Conservation (phyloP, 2,797 vertebrate species). For the Danio albolineatus region DNA sequence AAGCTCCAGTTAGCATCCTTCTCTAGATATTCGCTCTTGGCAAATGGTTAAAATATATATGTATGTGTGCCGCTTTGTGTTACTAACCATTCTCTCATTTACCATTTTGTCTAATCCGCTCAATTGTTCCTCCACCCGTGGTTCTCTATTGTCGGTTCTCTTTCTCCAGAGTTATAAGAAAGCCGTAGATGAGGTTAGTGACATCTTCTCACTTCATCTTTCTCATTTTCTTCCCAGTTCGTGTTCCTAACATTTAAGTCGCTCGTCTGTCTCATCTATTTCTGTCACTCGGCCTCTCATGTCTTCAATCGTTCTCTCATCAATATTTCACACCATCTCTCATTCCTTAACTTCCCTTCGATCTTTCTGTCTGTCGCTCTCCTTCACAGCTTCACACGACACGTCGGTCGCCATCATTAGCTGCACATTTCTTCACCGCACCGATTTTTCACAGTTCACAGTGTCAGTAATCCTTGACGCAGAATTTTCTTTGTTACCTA, state of each 20-base stretch:
- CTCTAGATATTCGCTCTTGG: neutral
- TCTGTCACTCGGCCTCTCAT: slow-evolving; percentile 19
- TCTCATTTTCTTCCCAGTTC: slow-evolving; percentile 31
- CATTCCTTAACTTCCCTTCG: slow-evolving; percentile 26
- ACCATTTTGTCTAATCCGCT: slow-evolving; percentile 55
- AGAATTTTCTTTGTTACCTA: slow-evolving; percentile 51
- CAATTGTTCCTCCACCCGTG: slow-evolving; percentile 52
- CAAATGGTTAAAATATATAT: neutral
- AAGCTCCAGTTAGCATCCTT: neutral
- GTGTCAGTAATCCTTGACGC: slow-evolving; percentile 51
- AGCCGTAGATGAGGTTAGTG: slow-evolving; percentile 98
- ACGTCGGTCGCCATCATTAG: slow-evolving; percentile 58
- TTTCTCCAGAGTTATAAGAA: slow-evolving; percentile 95
- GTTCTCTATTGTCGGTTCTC: slow-evolving; percentile 80
- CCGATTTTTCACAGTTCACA: slow-evolving; percentile 54
- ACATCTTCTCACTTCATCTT: slow-evolving; percentile 69
- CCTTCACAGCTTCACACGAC: slow-evolving; percentile 16
- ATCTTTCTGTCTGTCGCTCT: slow-evolving; percentile 34
- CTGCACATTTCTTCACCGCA: slow-evolving; percentile 44
- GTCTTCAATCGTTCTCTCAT: slow-evolving; percentile 32
- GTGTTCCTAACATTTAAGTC: neutral
- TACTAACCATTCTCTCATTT: slow-evolving; percentile 64
- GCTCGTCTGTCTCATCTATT: slow-evolving; percentile 21
- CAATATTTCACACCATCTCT: slow-evolving; percentile 31
- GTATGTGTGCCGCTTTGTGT: slow-evolving; percentile 50